Evolutionary conservation across 2,113 vertebrate species (phyloP).

Genomic region (Scatophagus argus): DNA sequence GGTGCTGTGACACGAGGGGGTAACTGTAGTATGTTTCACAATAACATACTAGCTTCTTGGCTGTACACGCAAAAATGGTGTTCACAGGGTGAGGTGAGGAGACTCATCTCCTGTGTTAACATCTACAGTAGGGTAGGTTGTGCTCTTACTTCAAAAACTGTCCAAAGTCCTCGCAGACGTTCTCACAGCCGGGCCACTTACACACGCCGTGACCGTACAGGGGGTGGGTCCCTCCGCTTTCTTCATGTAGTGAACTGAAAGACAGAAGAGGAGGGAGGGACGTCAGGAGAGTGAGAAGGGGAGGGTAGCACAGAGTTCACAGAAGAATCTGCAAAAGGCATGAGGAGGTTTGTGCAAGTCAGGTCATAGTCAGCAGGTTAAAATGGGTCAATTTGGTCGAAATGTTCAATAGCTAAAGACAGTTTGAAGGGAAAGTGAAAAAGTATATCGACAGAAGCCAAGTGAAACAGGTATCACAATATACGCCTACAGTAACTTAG

Average conservation of each 20-base stretch:
- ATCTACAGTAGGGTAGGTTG: background rate
- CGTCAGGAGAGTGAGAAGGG: constrained; percentile 66
- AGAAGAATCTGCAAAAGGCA: background rate
- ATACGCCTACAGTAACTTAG: background rate
- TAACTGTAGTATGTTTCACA: constrained; percentile 7
- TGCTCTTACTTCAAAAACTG: constrained; percentile 98
- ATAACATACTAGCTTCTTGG: constrained; percentile 16
- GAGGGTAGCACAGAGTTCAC: background rate
- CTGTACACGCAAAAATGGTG: background rate
- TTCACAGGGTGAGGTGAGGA: constrained; percentile 3
- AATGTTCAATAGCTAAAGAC: too few relatives aligned
- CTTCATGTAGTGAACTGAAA: constrained; percentile 94
- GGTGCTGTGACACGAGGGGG: background rate
- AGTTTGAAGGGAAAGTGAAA: background rate
- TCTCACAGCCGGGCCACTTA: constrained; percentile 99
- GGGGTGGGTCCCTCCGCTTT: constrained; percentile 94
- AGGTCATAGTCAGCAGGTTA: constrained; percentile 89
- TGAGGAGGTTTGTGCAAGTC: constrained; percentile 81
- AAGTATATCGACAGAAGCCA: background rate
- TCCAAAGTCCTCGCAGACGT: constrained; percentile 98
- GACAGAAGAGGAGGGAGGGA: background rate
- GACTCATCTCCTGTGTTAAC: background rate
- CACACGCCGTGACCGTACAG: constrained; percentile 99
- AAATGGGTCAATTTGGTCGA: constrained; percentile 88
- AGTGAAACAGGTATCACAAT: background rate